Evolutionary conservation across 2,797 vertebrate species (phyloP).

Genomic region (Phoeniculus purpureus): DNA sequence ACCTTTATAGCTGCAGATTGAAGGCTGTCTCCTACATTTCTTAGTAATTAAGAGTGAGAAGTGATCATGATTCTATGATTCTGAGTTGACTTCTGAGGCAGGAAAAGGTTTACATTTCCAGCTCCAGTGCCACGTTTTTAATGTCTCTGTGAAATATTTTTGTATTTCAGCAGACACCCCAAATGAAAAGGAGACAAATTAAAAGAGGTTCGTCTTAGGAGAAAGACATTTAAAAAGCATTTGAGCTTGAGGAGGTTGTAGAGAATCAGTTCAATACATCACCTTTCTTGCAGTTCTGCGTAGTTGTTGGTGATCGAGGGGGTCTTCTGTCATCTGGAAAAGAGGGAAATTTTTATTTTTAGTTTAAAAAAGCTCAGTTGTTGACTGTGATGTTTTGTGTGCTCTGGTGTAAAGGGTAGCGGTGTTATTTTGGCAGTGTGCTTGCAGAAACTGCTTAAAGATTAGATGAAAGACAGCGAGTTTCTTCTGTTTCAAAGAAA

Average conservation of each 20-base stretch:
- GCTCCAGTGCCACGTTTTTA: neutral
- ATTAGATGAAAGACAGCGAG: neutral
- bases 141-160: neutral
- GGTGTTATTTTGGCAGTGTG: neutral
- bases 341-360: neutral
- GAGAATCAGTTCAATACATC: neutral
- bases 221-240: neutral
- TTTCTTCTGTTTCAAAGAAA: neutral
- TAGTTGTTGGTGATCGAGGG: neutral
- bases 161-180: neutral
- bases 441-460: neutral
- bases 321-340: neutral
- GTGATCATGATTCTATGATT: no score
- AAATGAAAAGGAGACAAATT: neutral
- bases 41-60: neutral
- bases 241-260: neutral
- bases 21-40: neutral
- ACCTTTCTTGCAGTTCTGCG: neutral
- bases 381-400: neutral
- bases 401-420: neutral
- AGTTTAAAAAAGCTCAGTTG: neutral
- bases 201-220: neutral
- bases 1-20: neutral
- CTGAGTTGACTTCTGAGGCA: neutral
- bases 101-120: neutral